phyloP scores from a whole-genome alignment of 2,797 vertebrate species.

The Phoxinus dragarum region DNA sequence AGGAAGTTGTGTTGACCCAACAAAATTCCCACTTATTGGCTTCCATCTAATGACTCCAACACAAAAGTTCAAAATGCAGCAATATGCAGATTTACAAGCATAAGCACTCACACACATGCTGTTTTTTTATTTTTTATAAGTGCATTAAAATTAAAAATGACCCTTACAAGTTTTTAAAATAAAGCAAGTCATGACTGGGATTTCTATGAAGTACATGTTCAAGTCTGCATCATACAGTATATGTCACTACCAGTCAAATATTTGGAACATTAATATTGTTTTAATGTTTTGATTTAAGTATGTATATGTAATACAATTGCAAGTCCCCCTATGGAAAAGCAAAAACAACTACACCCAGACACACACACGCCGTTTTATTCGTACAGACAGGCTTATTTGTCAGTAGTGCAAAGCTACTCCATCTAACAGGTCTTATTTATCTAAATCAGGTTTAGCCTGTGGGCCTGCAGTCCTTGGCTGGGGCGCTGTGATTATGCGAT shows the following conservation, averaged over 20 bases:
- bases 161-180: neutral
- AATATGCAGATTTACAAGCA: neutral
- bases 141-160: neutral
- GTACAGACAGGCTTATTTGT: conserved; percentile 30
- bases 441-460: conserved; percentile 51
- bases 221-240: neutral
- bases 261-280: too few species aligned
- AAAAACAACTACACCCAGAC: neutral
- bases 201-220: neutral
- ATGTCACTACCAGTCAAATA: neutral
- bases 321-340: neutral
- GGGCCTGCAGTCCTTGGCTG: conserved; percentile 34
- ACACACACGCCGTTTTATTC: neutral
- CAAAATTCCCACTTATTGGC: conserved; percentile 21
- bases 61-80: neutral
- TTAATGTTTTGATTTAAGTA: too few species aligned
- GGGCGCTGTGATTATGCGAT: conserved; percentile 47
- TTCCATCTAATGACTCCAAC: conserved; percentile 32
- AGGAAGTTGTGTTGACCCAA: conserved; percentile 37
- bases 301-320: too few species aligned
- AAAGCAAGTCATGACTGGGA: neutral
- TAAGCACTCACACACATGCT: neutral
- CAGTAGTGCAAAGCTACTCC: conserved; percentile 14
- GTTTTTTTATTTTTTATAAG: neutral
- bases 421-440: conserved; percentile 52